Conservation (phyloP, 2,113 vertebrate genomes). For the Carollia perspicillata region DNA sequence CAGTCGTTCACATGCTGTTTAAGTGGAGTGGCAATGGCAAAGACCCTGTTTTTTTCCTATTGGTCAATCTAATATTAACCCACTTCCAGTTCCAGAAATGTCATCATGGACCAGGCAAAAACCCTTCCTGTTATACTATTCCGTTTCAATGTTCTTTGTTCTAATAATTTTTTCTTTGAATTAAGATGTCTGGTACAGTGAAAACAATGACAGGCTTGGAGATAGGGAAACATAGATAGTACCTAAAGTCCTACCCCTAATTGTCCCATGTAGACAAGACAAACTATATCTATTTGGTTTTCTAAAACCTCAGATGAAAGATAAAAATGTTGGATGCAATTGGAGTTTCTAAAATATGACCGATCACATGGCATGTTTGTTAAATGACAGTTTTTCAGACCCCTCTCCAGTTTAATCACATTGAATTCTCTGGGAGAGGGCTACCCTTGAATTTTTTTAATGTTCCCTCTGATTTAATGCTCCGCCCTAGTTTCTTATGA, state of each 20-base stretch:
- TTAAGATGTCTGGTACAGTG: neutral
- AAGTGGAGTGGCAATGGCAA: neutral
- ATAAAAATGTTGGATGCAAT: neutral
- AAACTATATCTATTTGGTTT: neutral
- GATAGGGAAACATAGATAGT: neutral
- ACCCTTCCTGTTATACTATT: neutral
- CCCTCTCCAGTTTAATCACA: neutral
- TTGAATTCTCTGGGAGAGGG: neutral
- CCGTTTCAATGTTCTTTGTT: neutral
- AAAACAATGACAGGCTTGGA: neutral
- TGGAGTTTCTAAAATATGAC: neutral
- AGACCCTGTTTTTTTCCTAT: neutral
- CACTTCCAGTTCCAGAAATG: slow-evolving; percentile 26
- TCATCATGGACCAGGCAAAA: neutral
- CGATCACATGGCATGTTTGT: neutral
- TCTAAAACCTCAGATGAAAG: neutral
- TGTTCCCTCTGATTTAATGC: neutral
- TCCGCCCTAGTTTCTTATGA: neutral
- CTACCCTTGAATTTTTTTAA: neutral
- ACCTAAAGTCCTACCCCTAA: neutral
- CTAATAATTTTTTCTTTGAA: neutral
- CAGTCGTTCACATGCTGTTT: neutral
- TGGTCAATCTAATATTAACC: neutral
- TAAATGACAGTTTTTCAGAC: neutral
- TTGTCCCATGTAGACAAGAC: neutral